Evolutionary conservation across 2,888 invertebrate genomes (phyloP), one percentile per base, ranked within the genome.

Genomic region (Mylabris sibirica): DNA sequence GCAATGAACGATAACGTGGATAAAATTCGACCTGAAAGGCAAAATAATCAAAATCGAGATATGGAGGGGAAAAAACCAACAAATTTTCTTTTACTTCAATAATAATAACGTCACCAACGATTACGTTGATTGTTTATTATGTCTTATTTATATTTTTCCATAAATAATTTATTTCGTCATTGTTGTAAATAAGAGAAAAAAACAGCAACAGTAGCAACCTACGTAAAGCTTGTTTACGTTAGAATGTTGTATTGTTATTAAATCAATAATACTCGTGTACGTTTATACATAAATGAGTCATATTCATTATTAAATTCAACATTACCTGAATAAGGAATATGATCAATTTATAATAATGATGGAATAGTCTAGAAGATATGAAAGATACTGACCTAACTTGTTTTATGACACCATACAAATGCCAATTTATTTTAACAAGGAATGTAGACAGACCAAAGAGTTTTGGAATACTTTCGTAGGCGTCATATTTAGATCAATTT

Each of bases 401-500:
- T 22, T 53, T 3, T 9, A 1, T 20, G 3, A 9, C 4, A 53
- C 53, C 22, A 14, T 24, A 53, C 11, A 53, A 53, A 22, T 53
- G 53, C 53, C 53, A 53, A 53, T 53, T 53, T 53, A 53, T 53
- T 53, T 53, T 24, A 53, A 53, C 53, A 22, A 53, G 53, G 53
- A 53, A 53, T 53, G 53, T 53, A 53, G 53, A 53, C 53, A 24
- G 12, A 22, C 12, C 24, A 24, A 3, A 3, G 53, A 22, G n/a
- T n/a, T n/a, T n/a, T 11, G 3, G 22, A 0, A 53, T 53, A 53
- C 12, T 11, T 17, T 9, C 12, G 53, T 53, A 53, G 53, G 53
- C 22, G 53, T 22, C 22, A 49, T 49, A 17, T 49, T 49, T 49
- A 6, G 44, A 20, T 49, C 11, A 20, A 49, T 49, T 49, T 49